A percentile compares a stretch with the other conserved stretches of the same genome.
Evolutionary conservation across 2,888 invertebrate species (phyloP).

Genomic region (Phanerotoma sp.): DNA sequence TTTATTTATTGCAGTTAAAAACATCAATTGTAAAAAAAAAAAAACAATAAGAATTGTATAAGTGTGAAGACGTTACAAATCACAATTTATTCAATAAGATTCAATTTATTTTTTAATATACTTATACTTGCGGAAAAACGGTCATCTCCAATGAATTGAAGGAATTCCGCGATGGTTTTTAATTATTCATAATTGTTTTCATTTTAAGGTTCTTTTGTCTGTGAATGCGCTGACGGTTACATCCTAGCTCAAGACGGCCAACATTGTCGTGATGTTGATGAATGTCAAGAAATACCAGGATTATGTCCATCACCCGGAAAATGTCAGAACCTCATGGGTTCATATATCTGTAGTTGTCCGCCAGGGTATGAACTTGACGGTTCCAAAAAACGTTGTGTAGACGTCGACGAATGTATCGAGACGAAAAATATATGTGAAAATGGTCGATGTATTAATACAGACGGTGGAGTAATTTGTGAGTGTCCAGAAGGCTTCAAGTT

Average conservation of each 20-base stretch:
- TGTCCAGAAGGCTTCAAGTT: slow-evolving; percentile 76
- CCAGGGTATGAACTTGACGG: slow-evolving; percentile 73
- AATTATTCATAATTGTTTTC: too few relatives aligned
- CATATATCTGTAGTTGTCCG: slow-evolving; percentile 75
- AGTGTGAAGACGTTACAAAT: too few relatives aligned
- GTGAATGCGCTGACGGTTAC: slow-evolving; percentile 81
- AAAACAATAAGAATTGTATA: too few relatives aligned
- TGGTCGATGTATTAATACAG: slow-evolving; percentile 78
- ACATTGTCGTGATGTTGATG: slow-evolving; percentile 78
- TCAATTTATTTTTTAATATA: too few relatives aligned
- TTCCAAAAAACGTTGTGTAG: slow-evolving; percentile 64
- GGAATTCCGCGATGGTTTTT: too few relatives aligned
- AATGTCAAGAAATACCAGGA: slow-evolving; percentile 68
- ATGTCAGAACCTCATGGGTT: slow-evolving; percentile 72
- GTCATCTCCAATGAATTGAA: too few relatives aligned
- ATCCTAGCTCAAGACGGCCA: slow-evolving; percentile 72
- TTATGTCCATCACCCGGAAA: slow-evolving; percentile 66
- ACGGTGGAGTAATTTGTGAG: slow-evolving; percentile 80
- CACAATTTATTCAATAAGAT: too few relatives aligned
- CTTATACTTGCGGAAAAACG: too few relatives aligned
- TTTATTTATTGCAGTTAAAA: too few relatives aligned
- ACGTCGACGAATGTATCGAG: slow-evolving; percentile 78
- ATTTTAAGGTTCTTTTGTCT: slow-evolving; percentile 77
- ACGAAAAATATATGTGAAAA: slow-evolving; percentile 74
- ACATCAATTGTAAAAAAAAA: too few relatives aligned